A percentile compares a stretch with the other conserved stretches of the same genome.
Conservation (phyloP, 2,797 vertebrate genomes). For the Tamandua tetradactyla region DNA sequence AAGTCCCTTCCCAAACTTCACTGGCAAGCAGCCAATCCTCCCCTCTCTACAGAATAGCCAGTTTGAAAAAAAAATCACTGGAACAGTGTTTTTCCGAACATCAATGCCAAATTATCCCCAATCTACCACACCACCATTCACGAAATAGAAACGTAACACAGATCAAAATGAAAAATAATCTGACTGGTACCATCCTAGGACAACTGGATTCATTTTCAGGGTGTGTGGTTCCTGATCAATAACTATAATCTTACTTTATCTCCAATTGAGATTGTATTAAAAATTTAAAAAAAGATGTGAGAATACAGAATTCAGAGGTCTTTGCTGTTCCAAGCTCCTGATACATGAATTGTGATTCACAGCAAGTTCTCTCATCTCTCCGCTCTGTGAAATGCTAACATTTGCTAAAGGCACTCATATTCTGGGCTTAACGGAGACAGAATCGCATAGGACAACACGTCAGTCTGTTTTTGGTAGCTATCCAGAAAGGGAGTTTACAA, state of each 20-base stretch:
- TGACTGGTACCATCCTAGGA: not conserved
- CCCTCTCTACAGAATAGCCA: conserved; percentile 33
- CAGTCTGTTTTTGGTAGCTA: conserved; percentile 71
- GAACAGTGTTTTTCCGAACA: not conserved
- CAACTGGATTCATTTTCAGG: conserved; percentile 30
- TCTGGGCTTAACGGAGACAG: conserved; percentile 67
- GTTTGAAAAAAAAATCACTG: not conserved
- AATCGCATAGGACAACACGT: conserved; percentile 61
- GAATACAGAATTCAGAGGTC: conserved; percentile 30
- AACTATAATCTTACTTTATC: conserved; percentile 9
- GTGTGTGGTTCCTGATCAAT: not conserved
- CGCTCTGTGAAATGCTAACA: conserved; percentile 65
- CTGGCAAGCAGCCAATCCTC: conserved; percentile 40
- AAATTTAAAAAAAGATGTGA: not conserved
- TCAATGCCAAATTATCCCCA: not conserved
- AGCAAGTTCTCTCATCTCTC: conserved; percentile 54
- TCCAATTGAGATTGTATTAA: conserved; percentile 23
- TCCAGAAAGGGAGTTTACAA: conserved; percentile 69
- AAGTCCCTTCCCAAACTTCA: not conserved
- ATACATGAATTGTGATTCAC: conserved; percentile 34
- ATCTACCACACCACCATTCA: not conserved
- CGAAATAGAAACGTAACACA: not conserved
- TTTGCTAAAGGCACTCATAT: conserved; percentile 80
- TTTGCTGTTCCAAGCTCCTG: conserved; percentile 48
- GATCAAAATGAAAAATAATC: not conserved